Evolutionary conservation across 2,113 vertebrate species (phyloP).

Genomic region (Psettodes erumei): DNA sequence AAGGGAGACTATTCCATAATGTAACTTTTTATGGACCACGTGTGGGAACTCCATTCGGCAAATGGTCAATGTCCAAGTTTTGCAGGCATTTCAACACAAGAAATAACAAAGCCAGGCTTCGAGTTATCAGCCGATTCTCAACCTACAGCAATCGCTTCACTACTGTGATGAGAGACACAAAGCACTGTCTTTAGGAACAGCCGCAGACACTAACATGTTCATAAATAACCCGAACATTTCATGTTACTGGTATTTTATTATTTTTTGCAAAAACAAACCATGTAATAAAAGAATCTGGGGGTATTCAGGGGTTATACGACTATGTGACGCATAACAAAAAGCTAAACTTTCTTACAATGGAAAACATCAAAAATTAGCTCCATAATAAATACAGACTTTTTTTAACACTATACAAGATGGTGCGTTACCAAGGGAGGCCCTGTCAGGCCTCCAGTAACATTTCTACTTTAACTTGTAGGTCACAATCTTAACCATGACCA

Average conservation of each 20-base stretch:
- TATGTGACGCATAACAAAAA: slow-evolving; percentile 44
- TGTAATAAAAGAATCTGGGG: slow-evolving; percentile 68
- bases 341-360: slow-evolving; percentile 42
- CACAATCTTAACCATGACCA: slow-evolving; percentile 25
- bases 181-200: background rate
- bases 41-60: slow-evolving; percentile 21
- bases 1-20: background rate
- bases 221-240: slow-evolving; percentile 11
- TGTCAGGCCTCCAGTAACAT: slow-evolving; percentile 32
- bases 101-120: background rate
- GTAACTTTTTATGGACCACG: slow-evolving; percentile 18
- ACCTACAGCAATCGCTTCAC: background rate
- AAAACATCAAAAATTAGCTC: slow-evolving; percentile 48
- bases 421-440: slow-evolving; percentile 26
- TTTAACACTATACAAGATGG: slow-evolving; percentile 69
- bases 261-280: slow-evolving; percentile 77
- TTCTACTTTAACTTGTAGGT: slow-evolving; percentile 32
- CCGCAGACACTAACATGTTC: background rate
- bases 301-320: slow-evolving; percentile 12
- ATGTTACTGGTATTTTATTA: slow-evolving; percentile 48
- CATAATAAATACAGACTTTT: slow-evolving; percentile 77
- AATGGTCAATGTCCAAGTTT: background rate
- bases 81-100: background rate
- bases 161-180: background rate
- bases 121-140: background rate